phyloP scores from a whole-genome alignment of 2,888 invertebrate species.

The Temnothorax unifasciatus region DNA sequence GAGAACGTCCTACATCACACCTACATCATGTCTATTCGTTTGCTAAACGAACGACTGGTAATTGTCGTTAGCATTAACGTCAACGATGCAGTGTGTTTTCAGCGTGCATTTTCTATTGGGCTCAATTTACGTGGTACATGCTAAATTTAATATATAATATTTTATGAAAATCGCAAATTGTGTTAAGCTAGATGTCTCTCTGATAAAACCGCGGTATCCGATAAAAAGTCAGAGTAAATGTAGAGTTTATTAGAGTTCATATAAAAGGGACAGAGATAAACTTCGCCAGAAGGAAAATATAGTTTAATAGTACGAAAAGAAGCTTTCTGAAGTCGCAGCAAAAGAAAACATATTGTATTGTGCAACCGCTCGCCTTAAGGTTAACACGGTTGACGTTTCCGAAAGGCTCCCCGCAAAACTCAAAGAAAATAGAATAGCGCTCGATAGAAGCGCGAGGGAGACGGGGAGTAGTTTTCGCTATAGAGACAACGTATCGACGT shows the following conservation, averaged over 20 bases:
- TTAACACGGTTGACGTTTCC: neutral
- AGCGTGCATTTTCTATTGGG: neutral
- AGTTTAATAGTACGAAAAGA: neutral
- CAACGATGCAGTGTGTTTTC: neutral
- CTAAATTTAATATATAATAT: neutral
- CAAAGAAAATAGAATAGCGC: neutral
- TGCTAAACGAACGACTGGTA: conserved; percentile 16
- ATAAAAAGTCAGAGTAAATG: neutral
- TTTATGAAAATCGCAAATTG: neutral
- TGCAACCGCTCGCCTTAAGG: neutral
- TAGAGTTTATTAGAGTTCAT: conserved; percentile 6
- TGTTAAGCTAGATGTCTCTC: neutral
- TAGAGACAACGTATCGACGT: conserved; percentile 2
- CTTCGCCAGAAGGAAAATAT: neutral
- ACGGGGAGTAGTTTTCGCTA: neutral
- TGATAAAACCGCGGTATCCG: neutral
- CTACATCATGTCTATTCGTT: conserved; percentile 22
- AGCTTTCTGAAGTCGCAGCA: neutral
- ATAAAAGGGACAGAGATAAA: neutral
- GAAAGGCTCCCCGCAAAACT: neutral
- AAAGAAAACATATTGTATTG: neutral
- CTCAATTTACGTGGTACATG: neutral
- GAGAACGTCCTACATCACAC: conserved; percentile 21
- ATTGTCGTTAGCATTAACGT: conserved; percentile 25
- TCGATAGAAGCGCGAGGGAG: neutral